These are phyloP conservation scores for Silurus asotus DNA, from an alignment of 2,113 vertebrate genomes.

Conservation along the genomic window DNA sequence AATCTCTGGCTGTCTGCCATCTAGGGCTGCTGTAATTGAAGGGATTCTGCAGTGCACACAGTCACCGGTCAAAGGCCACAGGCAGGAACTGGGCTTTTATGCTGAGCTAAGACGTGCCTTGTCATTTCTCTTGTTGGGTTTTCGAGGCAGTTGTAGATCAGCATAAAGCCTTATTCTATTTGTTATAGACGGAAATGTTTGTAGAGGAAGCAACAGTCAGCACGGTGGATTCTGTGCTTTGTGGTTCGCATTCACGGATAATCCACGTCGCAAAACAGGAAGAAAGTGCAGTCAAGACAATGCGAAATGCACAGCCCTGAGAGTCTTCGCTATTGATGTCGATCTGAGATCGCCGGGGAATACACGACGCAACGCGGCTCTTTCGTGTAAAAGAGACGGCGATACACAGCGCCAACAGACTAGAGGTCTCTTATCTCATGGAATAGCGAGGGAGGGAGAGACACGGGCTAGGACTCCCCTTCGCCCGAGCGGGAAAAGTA, in stretches of 20 bases:
- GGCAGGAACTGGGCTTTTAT: constrained; percentile 39
- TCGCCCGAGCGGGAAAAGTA: background rate
- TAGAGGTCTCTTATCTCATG: background rate
- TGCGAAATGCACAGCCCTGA: background rate
- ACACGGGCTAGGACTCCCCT: background rate
- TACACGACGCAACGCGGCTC: background rate
- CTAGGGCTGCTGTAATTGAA: constrained; percentile 61
- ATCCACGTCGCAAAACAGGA: background rate
- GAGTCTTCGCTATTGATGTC: constrained; percentile 22
- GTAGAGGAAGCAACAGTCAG: background rate
- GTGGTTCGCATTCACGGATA: background rate
- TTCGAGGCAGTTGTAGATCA: background rate
- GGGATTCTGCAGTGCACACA: constrained; percentile 56
- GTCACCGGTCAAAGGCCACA: constrained; percentile 44
- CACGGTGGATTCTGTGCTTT: background rate
- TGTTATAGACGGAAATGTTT: background rate
- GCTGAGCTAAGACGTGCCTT: constrained; percentile 47
- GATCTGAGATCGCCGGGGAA: constrained; percentile 1
- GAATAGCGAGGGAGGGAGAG: background rate
- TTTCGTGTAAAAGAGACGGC: background rate
- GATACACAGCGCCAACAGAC: background rate
- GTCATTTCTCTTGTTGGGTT: constrained; percentile 25
- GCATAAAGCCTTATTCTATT: background rate
- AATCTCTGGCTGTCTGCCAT: constrained; percentile 66
- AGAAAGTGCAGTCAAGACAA: background rate